Evolutionary conservation across 2,888 invertebrate species (phyloP).

Genomic region (Deilephila elpenor): DNA sequence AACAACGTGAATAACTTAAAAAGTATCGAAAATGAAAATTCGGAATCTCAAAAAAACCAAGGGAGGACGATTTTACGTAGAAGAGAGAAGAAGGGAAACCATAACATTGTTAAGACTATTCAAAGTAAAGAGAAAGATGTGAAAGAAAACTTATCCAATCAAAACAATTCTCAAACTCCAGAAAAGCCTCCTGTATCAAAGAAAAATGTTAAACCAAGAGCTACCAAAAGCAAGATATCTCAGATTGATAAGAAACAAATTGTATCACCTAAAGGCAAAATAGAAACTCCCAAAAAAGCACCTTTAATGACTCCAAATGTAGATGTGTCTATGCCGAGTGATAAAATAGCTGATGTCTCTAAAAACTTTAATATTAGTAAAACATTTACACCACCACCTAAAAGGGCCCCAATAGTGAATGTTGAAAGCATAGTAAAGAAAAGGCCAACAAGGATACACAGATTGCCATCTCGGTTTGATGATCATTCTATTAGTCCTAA

Average conservation of each 20-base stretch:
- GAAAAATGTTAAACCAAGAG: neutral
- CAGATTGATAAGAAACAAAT: neutral
- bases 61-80: too few species aligned
- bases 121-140: neutral
- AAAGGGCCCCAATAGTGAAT: conserved; percentile 56
- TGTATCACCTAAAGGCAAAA: neutral
- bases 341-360: neutral
- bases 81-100: too few species aligned
- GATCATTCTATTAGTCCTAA: conserved; percentile 70
- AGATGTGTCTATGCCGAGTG: neutral
- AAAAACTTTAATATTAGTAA: neutral
- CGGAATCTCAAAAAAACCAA: too few species aligned
- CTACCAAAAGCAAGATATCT: neutral
- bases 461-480: conserved; percentile 69
- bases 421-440: conserved; percentile 57
- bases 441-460: conserved; percentile 67
- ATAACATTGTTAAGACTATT: neutral
- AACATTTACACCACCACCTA: conserved; percentile 43
- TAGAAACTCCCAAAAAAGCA: neutral
- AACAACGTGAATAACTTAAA: neutral
- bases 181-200: too few species aligned
- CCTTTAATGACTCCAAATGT: neutral
- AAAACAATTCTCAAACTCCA: too few species aligned
- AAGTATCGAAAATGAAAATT: too few species aligned
- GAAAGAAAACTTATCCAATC: too few species aligned